Conservation (phyloP, 2,113 vertebrate species). For the Sclerurus mexicanus region DNA sequence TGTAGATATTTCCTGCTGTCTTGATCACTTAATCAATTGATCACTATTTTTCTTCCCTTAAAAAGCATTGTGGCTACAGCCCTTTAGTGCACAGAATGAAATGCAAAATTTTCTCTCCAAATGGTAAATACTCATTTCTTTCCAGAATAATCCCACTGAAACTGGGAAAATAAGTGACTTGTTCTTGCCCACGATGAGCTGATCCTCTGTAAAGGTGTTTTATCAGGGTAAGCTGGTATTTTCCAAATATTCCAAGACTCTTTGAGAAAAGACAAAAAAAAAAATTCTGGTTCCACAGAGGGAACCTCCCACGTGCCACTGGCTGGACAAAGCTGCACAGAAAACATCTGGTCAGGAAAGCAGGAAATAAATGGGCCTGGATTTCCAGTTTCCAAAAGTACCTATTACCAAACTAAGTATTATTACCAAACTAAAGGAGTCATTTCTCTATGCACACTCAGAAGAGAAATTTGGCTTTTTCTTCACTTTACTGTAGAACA, state of each 20-base stretch:
- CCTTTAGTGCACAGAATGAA: not conserved
- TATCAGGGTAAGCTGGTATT: not conserved
- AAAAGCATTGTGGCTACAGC: not conserved
- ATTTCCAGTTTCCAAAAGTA: not conserved
- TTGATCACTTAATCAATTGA: not conserved
- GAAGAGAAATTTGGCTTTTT: not conserved
- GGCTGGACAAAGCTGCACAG: not conserved
- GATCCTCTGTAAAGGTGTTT: not conserved
- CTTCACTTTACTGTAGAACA: not conserved
- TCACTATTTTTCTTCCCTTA: not conserved
- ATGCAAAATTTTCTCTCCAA: not conserved
- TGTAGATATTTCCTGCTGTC: not conserved
- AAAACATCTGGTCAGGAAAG: not conserved
- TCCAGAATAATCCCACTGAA: not conserved
- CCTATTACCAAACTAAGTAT: not conserved
- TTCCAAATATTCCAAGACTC: not conserved
- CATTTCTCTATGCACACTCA: not conserved
- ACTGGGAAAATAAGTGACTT: not conserved
- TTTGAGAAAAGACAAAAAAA: not conserved
- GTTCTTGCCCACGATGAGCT: not conserved
- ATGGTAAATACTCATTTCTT: not conserved
- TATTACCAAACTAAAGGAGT: not conserved
- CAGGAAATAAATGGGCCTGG: not conserved
- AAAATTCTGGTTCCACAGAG: not conserved
- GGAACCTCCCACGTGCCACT: not conserved